Percentiles rank a stretch among this genome's conserved stretches.
These are phyloP conservation scores for Chrysomallon squamiferum DNA, from an alignment of 1,140 invertebrate genomes.

Conservation along the genomic window DNA sequence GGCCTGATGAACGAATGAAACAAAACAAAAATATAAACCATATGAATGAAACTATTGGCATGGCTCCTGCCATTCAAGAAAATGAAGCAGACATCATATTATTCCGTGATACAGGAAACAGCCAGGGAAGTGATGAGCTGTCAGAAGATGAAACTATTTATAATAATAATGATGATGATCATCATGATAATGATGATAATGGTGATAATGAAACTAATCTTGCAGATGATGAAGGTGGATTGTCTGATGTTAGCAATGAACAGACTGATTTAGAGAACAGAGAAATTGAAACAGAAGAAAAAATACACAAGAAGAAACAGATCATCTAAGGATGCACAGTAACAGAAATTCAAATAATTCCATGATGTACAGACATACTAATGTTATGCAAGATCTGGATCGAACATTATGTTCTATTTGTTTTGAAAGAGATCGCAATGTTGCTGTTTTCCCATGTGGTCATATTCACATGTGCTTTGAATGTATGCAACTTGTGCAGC, in stretches of 20 bases:
- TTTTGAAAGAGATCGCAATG: slow-evolving; percentile 4
- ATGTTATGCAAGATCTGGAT: slow-evolving; percentile 8
- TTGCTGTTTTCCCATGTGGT: slow-evolving; percentile 18
- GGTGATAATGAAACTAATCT: too few species aligned
- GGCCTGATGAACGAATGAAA: neutral
- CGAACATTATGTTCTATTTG: slow-evolving; percentile 11
- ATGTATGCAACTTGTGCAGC: slow-evolving; percentile 11
- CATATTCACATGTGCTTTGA: slow-evolving; percentile 16
- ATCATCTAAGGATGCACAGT: slow-evolving; percentile 9
- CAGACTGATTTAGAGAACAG: slow-evolving; percentile 12
- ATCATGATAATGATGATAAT: too few species aligned
- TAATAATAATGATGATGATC: too few species aligned
- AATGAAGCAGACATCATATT: too few species aligned
- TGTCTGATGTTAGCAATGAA: slow-evolving; percentile 9
- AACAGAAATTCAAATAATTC: neutral
- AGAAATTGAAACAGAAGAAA: slow-evolving; percentile 21
- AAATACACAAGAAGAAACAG: slow-evolving; percentile 11
- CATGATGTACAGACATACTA: slow-evolving; percentile 9
- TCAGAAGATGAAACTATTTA: too few species aligned
- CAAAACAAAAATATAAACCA: too few species aligned
- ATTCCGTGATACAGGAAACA: too few species aligned
- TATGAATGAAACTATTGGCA: too few species aligned
- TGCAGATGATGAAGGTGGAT: too few species aligned
- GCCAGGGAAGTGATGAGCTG: too few species aligned
- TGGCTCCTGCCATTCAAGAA: too few species aligned